Evolutionary conservation across 2,797 vertebrate species (phyloP).

Genomic region (Labeo calbasu): DNA sequence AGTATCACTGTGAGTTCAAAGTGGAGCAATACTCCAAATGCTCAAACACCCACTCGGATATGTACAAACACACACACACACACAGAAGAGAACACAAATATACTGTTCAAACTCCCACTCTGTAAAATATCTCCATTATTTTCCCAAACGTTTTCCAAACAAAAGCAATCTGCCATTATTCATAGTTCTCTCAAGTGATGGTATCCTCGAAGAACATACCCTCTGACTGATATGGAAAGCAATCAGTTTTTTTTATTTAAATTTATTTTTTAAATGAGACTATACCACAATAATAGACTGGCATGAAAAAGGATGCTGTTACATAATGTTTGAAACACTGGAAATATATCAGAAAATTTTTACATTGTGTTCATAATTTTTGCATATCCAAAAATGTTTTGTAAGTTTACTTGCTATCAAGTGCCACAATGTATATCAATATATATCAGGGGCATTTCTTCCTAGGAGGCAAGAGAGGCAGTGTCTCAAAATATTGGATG

Average conservation of each 20-base stretch:
- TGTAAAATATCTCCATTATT: constrained; percentile 5
- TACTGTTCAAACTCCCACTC: constrained; percentile 26
- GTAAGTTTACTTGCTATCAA: neutral
- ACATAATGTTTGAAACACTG: no score
- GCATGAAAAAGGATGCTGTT: neutral
- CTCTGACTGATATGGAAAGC: neutral
- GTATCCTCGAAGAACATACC: neutral
- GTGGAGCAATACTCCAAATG: constrained; percentile 39
- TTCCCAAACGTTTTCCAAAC: constrained; percentile 19
- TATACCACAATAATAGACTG: neutral
- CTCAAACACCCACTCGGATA: constrained; percentile 45
- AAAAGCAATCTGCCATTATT: constrained; percentile 21
- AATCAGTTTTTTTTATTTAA: neutral
- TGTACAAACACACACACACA: constrained; percentile 15
- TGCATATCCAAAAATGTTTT: no score
- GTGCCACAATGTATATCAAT: neutral
- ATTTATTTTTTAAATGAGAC: neutral
- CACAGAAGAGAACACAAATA: constrained; percentile 7
- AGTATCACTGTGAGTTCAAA: constrained; percentile 34
- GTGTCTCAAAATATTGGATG: no score
- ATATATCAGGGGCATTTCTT: no score
- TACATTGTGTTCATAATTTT: no score
- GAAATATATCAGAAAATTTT: neutral
- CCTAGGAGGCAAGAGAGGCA: no score
- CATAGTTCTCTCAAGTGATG: constrained; percentile 1